phyloP scores from a whole-genome alignment of 2,888 invertebrate species.

The Drosophila melanosoma region DNA sequence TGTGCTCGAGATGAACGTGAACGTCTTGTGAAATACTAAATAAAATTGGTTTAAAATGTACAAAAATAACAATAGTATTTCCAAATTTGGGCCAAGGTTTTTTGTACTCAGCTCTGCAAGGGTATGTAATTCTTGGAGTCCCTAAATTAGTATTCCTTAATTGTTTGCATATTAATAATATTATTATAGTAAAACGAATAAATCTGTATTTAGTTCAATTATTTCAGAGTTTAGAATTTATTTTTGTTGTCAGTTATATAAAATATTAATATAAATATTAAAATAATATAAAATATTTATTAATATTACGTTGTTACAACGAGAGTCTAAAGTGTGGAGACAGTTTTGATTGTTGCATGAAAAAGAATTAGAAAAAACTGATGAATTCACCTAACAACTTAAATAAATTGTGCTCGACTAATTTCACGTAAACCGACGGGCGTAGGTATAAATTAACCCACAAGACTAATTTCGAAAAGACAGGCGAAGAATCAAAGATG shows the following conservation, averaged over 20 bases:
- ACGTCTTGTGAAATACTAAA: neutral
- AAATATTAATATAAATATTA: no score
- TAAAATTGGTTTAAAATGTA: neutral
- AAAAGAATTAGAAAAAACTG: neutral
- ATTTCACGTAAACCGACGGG: neutral
- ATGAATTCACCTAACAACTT: neutral
- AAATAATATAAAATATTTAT: no score
- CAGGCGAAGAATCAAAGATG: neutral
- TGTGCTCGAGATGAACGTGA: neutral
- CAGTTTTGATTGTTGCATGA: neutral
- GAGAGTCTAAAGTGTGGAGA: neutral
- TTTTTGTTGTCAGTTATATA: neutral
- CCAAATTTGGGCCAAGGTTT: no score
- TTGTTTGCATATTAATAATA: neutral
- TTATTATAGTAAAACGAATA: neutral
- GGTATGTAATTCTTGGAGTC: neutral
- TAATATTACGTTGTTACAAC: neutral
- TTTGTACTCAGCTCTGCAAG: neutral
- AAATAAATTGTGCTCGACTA: neutral
- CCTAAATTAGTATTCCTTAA: neutral
- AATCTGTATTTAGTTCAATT: neutral
- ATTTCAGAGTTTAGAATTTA: neutral
- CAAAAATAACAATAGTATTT: neutral
- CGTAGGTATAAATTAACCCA: neutral
- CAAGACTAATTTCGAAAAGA: neutral